Evolutionary conservation across 2,113 vertebrate genomes (phyloP).

Genomic region (Coregonus clupeaformis): DNA sequence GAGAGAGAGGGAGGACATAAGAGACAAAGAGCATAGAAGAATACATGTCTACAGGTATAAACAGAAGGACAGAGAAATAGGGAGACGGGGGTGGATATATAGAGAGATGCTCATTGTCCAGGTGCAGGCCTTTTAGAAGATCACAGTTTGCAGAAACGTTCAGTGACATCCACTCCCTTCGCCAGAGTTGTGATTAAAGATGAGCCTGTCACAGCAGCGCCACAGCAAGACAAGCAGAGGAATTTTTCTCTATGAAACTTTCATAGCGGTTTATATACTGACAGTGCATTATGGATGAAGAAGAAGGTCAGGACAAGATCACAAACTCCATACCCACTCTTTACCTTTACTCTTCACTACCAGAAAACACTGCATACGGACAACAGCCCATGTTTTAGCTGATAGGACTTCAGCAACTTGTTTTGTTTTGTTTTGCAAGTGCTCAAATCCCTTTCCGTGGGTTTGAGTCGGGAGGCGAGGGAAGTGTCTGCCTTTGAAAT

Average conservation of each 20-base stretch:
- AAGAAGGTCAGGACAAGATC: slow-evolving; percentile 69
- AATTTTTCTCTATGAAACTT: slow-evolving; percentile 63
- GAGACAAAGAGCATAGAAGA: not conserved
- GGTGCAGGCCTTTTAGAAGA: slow-evolving; percentile 36
- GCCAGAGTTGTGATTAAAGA: slow-evolving; percentile 58
- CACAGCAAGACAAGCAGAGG: slow-evolving; percentile 34
- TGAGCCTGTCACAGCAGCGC: slow-evolving; percentile 52
- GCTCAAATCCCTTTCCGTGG: slow-evolving; percentile 50
- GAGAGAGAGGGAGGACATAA: not conserved
- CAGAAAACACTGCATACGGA: slow-evolving; percentile 17
- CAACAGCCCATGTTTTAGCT: slow-evolving; percentile 37
- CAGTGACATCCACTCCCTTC: slow-evolving; percentile 27
- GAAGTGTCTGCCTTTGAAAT: slow-evolving; percentile 69
- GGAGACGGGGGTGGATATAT: not conserved
- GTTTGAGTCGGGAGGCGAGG: slow-evolving; percentile 54
- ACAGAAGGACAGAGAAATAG: not conserved
- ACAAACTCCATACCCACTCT: slow-evolving; percentile 49
- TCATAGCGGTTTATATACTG: slow-evolving; percentile 57
- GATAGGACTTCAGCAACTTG: slow-evolving; percentile 19
- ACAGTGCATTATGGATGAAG: slow-evolving; percentile 63
- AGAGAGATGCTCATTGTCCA: slow-evolving; percentile 11
- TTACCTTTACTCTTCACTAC: slow-evolving; percentile 17
- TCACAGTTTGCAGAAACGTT: slow-evolving; percentile 54
- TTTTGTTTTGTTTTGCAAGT: slow-evolving; percentile 22
- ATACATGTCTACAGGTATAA: not conserved